Conservation (phyloP, 2,113 vertebrate genomes). For the Gnathochromis pfefferi region DNA sequence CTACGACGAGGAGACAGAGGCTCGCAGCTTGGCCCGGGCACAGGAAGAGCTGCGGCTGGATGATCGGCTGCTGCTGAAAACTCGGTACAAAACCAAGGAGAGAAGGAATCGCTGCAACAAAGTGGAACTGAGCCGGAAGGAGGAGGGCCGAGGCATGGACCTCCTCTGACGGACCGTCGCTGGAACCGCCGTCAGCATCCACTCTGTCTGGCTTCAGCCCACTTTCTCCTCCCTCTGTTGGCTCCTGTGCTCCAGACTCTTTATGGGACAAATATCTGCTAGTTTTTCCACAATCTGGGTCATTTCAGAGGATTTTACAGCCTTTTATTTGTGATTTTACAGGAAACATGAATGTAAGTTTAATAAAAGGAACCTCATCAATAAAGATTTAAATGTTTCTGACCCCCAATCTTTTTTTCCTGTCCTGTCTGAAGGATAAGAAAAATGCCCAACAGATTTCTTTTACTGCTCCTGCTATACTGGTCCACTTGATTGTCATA, state of each 20-base stretch:
- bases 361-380: neutral
- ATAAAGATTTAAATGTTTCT: neutral
- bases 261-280: neutral
- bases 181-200: neutral
- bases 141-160: neutral
- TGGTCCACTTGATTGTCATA: neutral
- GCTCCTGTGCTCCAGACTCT: neutral
- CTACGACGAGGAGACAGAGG: neutral
- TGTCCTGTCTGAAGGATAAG: neutral
- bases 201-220: neutral
- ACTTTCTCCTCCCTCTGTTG: neutral
- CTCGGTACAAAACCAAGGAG: neutral
- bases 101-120: neutral
- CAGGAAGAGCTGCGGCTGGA: neutral
- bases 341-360: neutral
- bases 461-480: neutral
- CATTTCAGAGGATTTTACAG: neutral
- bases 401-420: neutral
- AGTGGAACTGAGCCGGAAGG: neutral
- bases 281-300: neutral
- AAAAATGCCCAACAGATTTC: neutral
- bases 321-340: neutral
- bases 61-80: neutral
- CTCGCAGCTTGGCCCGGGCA: accelerated
- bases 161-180: neutral